Evolutionary conservation across 2,888 invertebrate species (phyloP).

Genomic region (Tachina fera): DNA sequence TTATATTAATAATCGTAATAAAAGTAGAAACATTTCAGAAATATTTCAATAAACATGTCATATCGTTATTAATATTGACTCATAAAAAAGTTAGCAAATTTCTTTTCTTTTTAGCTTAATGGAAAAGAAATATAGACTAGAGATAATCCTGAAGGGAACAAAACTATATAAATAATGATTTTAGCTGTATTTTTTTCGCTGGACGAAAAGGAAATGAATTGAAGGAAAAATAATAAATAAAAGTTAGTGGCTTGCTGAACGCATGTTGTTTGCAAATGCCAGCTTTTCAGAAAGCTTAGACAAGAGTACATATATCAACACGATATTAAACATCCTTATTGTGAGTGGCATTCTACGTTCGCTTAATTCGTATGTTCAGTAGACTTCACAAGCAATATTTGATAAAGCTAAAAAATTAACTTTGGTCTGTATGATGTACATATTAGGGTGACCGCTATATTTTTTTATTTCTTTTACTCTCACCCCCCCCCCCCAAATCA

Average conservation of each 20-base stretch:
- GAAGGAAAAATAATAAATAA: not conserved
- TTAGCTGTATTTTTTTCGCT: not conserved
- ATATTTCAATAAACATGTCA: conserved; percentile 48
- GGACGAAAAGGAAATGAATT: not conserved
- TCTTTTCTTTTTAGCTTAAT: not conserved
- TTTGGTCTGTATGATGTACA: too few species aligned
- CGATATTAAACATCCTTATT: too few species aligned
- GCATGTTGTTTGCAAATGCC: too few species aligned
- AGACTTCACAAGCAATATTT: too few species aligned
- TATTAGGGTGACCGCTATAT: too few species aligned
- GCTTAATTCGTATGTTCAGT: too few species aligned
- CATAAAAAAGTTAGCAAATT: not conserved
- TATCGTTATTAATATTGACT: conserved; percentile 43
- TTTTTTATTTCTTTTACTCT: too few species aligned
- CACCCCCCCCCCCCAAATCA: too few species aligned
- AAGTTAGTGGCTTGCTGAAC: not conserved
- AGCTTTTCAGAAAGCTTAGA: too few species aligned
- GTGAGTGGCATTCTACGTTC: too few species aligned
- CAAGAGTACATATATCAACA: too few species aligned
- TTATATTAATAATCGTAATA: conserved; percentile 25
- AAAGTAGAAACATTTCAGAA: conserved; percentile 12
- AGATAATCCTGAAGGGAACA: conserved; percentile 15
- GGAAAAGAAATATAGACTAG: not conserved
- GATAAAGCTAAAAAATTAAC: too few species aligned
- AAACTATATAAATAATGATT: conserved; percentile 23